These are phyloP conservation scores for Electrophaes corylata DNA, from an alignment of 2,888 invertebrate genomes.

Conservation along the genomic window DNA sequence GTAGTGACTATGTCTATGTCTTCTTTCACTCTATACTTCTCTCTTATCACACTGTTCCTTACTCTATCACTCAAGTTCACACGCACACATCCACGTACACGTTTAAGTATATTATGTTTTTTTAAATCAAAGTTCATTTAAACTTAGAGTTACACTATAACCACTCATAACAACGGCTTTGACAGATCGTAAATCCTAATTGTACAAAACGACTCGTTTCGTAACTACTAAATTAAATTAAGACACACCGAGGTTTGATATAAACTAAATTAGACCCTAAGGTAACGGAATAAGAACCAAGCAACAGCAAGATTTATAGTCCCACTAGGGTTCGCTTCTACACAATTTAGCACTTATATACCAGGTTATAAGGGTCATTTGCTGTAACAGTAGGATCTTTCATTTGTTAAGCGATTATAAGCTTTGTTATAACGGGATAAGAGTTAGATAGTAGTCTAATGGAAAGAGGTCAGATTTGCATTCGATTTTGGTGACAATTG, in stretches of 20 bases:
- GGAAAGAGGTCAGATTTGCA: slow-evolving; percentile 52
- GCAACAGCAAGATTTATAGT: neutral
- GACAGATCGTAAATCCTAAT: slow-evolving; percentile 45
- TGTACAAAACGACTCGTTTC: slow-evolving; percentile 45
- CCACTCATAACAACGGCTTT: slow-evolving; percentile 28
- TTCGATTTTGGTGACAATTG: slow-evolving; percentile 50
- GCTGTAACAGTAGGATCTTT: neutral
- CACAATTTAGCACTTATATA: slow-evolving; percentile 10
- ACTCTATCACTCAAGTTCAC: too few relatives aligned
- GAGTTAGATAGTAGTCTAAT: slow-evolving; percentile 21
- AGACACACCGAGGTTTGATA: slow-evolving; percentile 28
- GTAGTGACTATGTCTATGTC: too few relatives aligned
- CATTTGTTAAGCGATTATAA: slow-evolving; percentile 2
- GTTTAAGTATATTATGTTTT: too few relatives aligned
- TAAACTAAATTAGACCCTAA: slow-evolving; percentile 7
- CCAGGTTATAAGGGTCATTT: slow-evolving; percentile 1
- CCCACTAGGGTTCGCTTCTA: neutral
- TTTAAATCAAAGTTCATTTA: slow-evolving; percentile 8
- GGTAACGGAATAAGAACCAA: neutral
- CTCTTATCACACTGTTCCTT: too few relatives aligned
- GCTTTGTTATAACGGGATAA: slow-evolving; percentile 9
- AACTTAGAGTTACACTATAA: slow-evolving; percentile 6
- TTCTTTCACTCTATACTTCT: too few relatives aligned
- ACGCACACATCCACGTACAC: too few relatives aligned
- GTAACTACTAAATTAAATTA: slow-evolving; percentile 49